These are phyloP conservation scores for Pseudomyrmex flavicornis DNA, from an alignment of 1,140 invertebrate species.

Conservation along the genomic window DNA sequence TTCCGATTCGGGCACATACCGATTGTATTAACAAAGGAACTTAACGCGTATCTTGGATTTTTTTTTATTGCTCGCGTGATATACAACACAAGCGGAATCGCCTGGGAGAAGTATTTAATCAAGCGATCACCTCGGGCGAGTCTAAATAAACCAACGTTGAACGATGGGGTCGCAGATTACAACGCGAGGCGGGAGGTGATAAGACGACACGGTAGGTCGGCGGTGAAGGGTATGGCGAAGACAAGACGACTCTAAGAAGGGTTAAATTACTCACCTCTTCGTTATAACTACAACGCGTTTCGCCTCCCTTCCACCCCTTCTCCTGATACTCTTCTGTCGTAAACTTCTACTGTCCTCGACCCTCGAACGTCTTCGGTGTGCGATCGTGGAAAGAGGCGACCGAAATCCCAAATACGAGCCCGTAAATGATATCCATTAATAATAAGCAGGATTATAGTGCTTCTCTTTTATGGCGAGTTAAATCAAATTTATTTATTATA, in stretches of 20 bases:
- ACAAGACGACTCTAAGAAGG: constrained; percentile 79
- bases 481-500: background rate
- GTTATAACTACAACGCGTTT: constrained; percentile 75
- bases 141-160: constrained; percentile 80
- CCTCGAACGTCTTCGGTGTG: constrained; percentile 40
- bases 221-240: constrained; percentile 63
- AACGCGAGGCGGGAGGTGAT: constrained; percentile 71
- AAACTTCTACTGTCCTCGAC: constrained; percentile 57
- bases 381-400: constrained; percentile 32
- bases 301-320: background rate
- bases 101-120: constrained; percentile 78
- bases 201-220: constrained; percentile 69
- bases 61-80: constrained; percentile 6
- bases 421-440: constrained; percentile 57
- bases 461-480: background rate
- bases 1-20: no score
- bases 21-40: no score
- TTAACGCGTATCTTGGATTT: constrained; percentile 6
- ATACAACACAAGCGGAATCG: constrained; percentile 49
- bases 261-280: constrained; percentile 78
- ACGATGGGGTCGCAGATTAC: constrained; percentile 77
- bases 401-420: constrained; percentile 12
- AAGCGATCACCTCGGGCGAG: constrained; percentile 76
- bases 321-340: constrained; percentile 18
- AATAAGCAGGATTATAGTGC: constrained; percentile 16